A percentile compares a stretch with the other conserved stretches of the same genome.
Evolutionary conservation across 2,797 vertebrate genomes (phyloP).

Genomic region (Sardinella longiceps): DNA sequence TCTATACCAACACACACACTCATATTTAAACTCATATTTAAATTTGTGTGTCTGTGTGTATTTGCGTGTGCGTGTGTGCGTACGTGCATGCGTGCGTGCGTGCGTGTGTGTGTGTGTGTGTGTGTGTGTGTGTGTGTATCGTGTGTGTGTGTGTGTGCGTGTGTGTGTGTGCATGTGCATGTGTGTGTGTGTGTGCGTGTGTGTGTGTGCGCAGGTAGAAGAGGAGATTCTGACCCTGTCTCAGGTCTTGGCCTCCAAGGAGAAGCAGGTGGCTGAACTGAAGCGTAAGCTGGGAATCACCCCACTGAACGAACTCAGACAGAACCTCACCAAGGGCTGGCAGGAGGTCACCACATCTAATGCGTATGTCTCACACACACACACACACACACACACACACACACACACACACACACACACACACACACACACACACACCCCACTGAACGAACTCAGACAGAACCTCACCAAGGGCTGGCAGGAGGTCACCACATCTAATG

Average conservation of each 20-base stretch:
- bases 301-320: constrained; percentile 88
- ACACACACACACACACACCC: not conserved
- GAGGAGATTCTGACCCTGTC: constrained; percentile 94
- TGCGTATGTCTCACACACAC: constrained; percentile 77
- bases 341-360: constrained; percentile 93
- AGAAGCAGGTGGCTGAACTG: constrained; percentile 87
- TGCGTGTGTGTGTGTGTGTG: not conserved
- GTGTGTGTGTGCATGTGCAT: not conserved
- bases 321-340: constrained; percentile 92
- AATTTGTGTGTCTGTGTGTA: not conserved
- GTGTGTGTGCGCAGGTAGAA: constrained; percentile 83
- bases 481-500: no score
- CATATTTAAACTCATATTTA: no score
- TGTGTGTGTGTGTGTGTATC: not conserved
- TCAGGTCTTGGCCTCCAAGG: constrained; percentile 93
- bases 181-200: constrained; percentile 11
- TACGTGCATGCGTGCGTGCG: not conserved
- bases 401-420: not conserved
- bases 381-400: constrained; percentile 5
- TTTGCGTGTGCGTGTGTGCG: not conserved
- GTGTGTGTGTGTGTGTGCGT: not conserved
- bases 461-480: no score
- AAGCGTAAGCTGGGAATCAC: constrained; percentile 91
- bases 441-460: no score
- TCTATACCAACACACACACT: no score